Conservation (phyloP, 2,888 invertebrate species). For the Brenthis ino region DNA sequence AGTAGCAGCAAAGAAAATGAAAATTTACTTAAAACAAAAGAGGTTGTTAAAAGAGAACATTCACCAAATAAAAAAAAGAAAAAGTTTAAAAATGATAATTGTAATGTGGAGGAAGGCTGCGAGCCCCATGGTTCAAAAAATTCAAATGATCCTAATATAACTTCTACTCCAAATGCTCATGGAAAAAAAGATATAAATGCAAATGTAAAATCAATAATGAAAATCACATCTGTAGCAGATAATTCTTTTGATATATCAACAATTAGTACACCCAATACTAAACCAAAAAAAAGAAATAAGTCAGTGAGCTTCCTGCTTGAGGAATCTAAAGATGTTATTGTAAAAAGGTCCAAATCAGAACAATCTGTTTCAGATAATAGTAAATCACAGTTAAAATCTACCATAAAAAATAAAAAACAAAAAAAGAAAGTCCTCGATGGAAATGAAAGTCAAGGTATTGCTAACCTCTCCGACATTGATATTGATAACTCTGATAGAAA, state of each 20-base stretch:
- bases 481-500: constrained; percentile 36
- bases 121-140: constrained; percentile 40
- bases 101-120: constrained; percentile 52
- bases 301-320: constrained; percentile 72
- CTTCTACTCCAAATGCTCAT: constrained; percentile 53
- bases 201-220: constrained; percentile 63
- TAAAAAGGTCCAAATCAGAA: constrained; percentile 66
- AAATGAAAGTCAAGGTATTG: constrained; percentile 49
- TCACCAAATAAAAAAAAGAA: constrained; percentile 52
- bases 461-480: constrained; percentile 37
- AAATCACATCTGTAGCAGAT: constrained; percentile 46
- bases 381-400: neutral
- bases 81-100: constrained; percentile 46
- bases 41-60: constrained; percentile 45
- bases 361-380: constrained; percentile 41
- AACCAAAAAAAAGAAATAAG: constrained; percentile 69
- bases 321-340: constrained; percentile 57
- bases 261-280: constrained; percentile 41
- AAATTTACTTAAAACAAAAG: constrained; percentile 40
- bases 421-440: constrained; percentile 43
- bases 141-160: constrained; percentile 46
- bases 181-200: constrained; percentile 37
- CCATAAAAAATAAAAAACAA: constrained; percentile 34
- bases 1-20: constrained; percentile 41
- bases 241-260: constrained; percentile 45